These are phyloP conservation scores for Lamellibrachia luymesi DNA, from an alignment of 1,140 invertebrate genomes.

Conservation along the genomic window DNA sequence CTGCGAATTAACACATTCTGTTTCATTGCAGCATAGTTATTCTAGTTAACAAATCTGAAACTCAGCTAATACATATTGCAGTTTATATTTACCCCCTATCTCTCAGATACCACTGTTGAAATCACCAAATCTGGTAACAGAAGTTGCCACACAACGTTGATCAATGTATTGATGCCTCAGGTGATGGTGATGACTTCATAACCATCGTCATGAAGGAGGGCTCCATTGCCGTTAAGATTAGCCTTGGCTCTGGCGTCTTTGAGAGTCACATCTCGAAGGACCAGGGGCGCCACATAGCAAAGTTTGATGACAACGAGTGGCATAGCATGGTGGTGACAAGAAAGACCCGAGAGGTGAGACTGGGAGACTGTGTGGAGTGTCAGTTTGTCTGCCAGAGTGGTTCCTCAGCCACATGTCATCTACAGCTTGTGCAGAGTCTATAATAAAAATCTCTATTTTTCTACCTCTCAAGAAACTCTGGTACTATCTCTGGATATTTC, in stretches of 20 bases:
- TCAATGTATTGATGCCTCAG: background rate
- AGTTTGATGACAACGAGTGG: constrained; percentile 23
- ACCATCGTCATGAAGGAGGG: background rate
- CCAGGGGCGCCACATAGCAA: background rate
- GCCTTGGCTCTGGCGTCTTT: background rate
- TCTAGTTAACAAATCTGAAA: too few species aligned
- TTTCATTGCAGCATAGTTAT: too few species aligned
- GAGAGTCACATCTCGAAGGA: background rate
- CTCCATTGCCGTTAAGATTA: background rate
- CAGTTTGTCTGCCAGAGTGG: too few species aligned
- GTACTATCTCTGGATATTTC: too few species aligned
- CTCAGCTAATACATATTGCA: too few species aligned
- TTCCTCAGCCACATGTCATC: too few species aligned
- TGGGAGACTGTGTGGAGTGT: background rate
- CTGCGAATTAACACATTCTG: too few species aligned
- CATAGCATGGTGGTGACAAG: constrained; percentile 13
- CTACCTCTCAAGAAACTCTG: too few species aligned
- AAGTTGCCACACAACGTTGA: background rate
- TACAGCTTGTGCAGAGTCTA: too few species aligned
- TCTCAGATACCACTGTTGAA: too few species aligned
- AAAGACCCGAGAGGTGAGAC: constrained; percentile 10
- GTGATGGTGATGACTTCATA: background rate
- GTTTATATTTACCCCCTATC: too few species aligned
- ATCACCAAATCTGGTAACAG: background rate
- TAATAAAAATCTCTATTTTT: too few species aligned